These are phyloP conservation scores for Noctua janthe DNA, from an alignment of 2,888 invertebrate genomes.

Conservation along the genomic window DNA sequence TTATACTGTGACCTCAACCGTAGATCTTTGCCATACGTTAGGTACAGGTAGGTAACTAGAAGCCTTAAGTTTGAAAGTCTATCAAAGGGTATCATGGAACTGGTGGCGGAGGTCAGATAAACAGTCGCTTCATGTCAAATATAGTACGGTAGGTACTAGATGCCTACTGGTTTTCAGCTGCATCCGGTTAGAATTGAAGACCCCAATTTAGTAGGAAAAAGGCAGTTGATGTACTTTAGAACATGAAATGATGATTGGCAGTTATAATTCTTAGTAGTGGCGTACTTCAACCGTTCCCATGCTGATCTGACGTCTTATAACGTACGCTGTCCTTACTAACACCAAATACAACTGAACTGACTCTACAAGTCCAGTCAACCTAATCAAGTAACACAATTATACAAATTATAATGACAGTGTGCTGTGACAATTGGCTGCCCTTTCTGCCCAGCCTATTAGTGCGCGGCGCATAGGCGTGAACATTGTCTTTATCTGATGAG, in stretches of 20 bases:
- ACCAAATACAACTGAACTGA: conserved; percentile 6
- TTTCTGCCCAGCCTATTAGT: conserved; percentile 42
- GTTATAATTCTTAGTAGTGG: neutral
- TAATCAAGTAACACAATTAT: conserved; percentile 50
- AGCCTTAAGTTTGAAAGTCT: neutral
- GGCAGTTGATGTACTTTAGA: neutral
- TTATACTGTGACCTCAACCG: neutral
- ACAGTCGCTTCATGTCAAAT: neutral
- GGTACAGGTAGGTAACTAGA: neutral
- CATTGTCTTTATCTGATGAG: conserved; percentile 62
- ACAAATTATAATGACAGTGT: conserved; percentile 58
- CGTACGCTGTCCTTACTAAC: neutral
- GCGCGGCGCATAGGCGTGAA: conserved; percentile 64
- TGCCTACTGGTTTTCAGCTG: neutral
- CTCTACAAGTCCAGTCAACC: neutral
- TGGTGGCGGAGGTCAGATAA: neutral
- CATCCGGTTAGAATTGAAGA: neutral
- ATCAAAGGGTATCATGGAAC: neutral
- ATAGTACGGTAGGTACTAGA: neutral
- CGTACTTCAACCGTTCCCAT: neutral
- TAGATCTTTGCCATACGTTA: neutral
- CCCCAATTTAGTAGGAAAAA: neutral
- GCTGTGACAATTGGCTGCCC: conserved; percentile 55
- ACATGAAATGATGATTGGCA: too few relatives aligned
- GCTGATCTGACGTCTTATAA: neutral